Evolutionary conservation across 2,888 invertebrate genomes (phyloP).

Genomic region (Anarsia innoxiella): DNA sequence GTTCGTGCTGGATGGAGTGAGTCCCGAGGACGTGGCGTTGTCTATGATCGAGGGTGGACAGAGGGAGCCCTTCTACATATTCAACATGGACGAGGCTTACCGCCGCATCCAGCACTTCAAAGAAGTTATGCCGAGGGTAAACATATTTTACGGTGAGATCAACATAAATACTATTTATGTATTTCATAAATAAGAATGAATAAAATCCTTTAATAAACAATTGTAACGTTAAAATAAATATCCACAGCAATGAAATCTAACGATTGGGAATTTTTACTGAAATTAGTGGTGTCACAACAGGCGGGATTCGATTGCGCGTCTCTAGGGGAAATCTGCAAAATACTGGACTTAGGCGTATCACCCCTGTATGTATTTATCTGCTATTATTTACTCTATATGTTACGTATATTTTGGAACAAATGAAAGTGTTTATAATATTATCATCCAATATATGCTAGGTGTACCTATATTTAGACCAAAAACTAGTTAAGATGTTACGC

Average conservation of each 20-base stretch:
- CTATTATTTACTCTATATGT: too few relatives aligned
- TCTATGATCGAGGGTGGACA: conserved; percentile 32
- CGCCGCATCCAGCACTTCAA: conserved; percentile 30
- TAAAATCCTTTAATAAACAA: too few relatives aligned
- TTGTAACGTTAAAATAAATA: too few relatives aligned
- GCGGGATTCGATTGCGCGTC: conserved; percentile 37
- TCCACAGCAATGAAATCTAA: conserved; percentile 41
- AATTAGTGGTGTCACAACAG: conserved; percentile 27
- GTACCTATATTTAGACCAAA: too few relatives aligned
- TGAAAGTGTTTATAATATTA: too few relatives aligned
- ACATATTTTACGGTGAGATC: conserved; percentile 37
- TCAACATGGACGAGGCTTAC: conserved; percentile 31
- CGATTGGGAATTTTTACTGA: conserved; percentile 30
- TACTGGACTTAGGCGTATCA: conserved; percentile 24
- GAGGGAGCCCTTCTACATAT: conserved; percentile 32
- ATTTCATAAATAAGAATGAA: background rate
- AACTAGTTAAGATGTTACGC: too few relatives aligned
- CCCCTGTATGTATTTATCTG: conserved; percentile 30
- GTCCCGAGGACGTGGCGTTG: conserved; percentile 25
- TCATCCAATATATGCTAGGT: too few relatives aligned
- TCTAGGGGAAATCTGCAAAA: conserved; percentile 33
- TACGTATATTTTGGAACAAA: too few relatives aligned
- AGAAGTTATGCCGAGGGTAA: conserved; percentile 30
- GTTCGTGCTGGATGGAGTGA: conserved; percentile 22
- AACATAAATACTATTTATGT: too few relatives aligned